Percentiles rank a stretch among this genome's conserved stretches.
These are phyloP conservation scores for Pheucticus melanocephalus DNA, from an alignment of 2,113 vertebrate genomes.

Conservation along the genomic window DNA sequence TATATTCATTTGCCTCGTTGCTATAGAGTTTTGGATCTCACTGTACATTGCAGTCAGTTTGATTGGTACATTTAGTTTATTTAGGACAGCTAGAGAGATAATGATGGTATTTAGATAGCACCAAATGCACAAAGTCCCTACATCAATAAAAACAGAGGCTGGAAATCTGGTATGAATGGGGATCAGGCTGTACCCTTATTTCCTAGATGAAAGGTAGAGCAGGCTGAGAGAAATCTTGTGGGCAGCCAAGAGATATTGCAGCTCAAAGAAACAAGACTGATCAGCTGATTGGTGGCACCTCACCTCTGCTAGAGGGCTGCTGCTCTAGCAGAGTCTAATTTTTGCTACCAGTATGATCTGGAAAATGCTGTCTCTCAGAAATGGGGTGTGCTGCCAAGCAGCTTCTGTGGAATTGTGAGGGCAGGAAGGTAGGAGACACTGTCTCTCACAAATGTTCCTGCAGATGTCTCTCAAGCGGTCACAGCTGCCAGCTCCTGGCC, in stretches of 20 bases:
- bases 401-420: neutral
- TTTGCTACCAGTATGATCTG: neutral
- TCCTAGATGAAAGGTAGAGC: neutral
- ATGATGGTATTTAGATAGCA: neutral
- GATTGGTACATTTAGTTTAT: neutral
- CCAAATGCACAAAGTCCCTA: neutral
- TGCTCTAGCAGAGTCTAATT: neutral
- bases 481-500: conserved; percentile 52
- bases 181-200: neutral
- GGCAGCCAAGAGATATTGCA: neutral
- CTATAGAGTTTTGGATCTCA: neutral
- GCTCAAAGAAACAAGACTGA: neutral
- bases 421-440: conserved; percentile 36
- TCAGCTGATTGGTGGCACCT: neutral
- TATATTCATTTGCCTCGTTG: neutral
- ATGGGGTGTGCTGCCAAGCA: neutral
- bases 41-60: neutral
- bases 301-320: neutral
- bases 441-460: conserved; percentile 11
- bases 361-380: neutral
- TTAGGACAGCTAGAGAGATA: neutral
- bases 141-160: neutral
- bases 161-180: neutral
- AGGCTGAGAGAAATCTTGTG: neutral
- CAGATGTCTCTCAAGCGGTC: conserved; percentile 61